Evolutionary conservation across 2,797 vertebrate species (phyloP).

Genomic region (Scolopax bukidnonensis): DNA sequence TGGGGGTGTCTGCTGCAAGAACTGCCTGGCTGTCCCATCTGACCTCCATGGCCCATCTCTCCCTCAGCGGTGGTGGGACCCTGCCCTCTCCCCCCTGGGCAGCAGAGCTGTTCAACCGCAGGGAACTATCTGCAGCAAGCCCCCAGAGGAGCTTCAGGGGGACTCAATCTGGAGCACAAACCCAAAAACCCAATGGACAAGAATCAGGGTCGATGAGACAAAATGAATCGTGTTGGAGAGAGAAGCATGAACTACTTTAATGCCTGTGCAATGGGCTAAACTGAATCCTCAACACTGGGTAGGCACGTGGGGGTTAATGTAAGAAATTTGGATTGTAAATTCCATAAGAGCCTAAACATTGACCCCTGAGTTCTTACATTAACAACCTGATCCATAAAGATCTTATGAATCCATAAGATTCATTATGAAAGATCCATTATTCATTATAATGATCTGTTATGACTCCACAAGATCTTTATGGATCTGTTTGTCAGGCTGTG

Average conservation of each 20-base stretch:
- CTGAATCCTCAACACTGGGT: background rate
- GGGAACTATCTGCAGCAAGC: background rate
- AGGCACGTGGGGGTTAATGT: background rate
- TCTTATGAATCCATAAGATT: background rate
- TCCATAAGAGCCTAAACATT: background rate
- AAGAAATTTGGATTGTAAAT: background rate
- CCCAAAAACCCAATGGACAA: background rate
- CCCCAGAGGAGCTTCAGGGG: background rate
- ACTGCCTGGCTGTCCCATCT: background rate
- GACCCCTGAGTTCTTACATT: background rate
- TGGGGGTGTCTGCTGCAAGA: background rate
- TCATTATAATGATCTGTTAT: too few relatives aligned
- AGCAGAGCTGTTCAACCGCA: background rate
- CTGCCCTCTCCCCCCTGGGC: background rate
- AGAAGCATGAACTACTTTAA: background rate
- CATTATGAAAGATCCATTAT: too few relatives aligned
- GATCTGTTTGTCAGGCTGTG: background rate
- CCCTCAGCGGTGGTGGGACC: background rate
- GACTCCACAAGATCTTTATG: background rate
- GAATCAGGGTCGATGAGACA: background rate
- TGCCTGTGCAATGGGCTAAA: background rate
- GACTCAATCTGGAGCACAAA: too few relatives aligned
- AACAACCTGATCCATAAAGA: background rate
- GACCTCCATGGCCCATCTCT: accelerated
- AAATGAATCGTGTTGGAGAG: background rate